Conservation (phyloP, 37 sponge, comb jelly and placozoan species). For the Theonella swinhoei region DNA sequence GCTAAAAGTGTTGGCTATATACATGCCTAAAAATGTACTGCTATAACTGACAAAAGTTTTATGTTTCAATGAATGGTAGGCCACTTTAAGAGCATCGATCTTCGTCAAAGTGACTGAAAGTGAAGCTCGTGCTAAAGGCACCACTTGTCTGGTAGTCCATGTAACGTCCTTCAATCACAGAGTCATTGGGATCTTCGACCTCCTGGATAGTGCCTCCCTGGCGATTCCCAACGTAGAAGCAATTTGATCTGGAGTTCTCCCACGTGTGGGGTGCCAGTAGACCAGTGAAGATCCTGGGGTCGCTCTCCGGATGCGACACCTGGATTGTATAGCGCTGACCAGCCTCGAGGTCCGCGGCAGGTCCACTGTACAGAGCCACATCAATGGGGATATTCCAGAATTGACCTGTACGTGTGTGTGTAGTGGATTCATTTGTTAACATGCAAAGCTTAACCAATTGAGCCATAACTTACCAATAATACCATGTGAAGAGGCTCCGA, state of each 20-base stretch:
- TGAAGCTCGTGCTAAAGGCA: slow-evolving; percentile 16
- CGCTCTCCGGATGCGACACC: slow-evolving; percentile 26
- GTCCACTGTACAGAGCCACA: slow-evolving; percentile 2
- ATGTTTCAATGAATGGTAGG: too few relatives aligned
- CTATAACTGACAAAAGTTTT: too few relatives aligned
- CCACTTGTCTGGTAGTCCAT: slow-evolving; percentile 19
- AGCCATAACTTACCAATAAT: slow-evolving; percentile 33
- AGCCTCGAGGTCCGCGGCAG: background rate
- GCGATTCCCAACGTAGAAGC: slow-evolving; percentile 58
- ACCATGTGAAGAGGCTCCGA: slow-evolving; percentile 51
- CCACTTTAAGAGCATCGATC: background rate
- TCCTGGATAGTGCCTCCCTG: slow-evolving; percentile 52
- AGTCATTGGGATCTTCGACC: slow-evolving; percentile 4
- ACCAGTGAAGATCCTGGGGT: slow-evolving; percentile 36
- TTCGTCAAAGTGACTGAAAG: slow-evolving; percentile 27
- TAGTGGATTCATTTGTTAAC: background rate
- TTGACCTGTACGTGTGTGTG: slow-evolving; percentile 38
- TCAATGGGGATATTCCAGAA: slow-evolving; percentile 69
- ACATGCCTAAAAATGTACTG: too few relatives aligned
- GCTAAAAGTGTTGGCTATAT: too few relatives aligned
- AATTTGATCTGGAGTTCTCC: slow-evolving; percentile 16
- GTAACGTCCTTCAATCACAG: slow-evolving; percentile 56
- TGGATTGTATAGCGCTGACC: slow-evolving; percentile 34
- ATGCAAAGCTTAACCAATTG: background rate
- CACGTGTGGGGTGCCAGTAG: slow-evolving; percentile 39